These are phyloP conservation scores for Meloidogyne exigua DNA, from an alignment of 1,140 invertebrate species.

Conservation along the genomic window DNA sequence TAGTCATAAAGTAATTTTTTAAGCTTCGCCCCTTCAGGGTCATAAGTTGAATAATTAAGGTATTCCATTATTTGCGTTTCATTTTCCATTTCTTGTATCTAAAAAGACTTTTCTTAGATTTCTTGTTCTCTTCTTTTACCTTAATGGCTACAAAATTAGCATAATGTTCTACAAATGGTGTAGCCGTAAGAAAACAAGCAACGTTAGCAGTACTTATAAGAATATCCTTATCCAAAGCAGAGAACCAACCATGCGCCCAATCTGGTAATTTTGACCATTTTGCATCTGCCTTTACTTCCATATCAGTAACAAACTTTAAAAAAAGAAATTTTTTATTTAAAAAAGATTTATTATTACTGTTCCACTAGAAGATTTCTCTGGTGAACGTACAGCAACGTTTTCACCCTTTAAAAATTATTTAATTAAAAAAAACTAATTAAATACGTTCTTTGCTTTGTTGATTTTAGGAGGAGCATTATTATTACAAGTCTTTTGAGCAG, in stretches of 20 bases:
- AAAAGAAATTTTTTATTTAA: neutral
- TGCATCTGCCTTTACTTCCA: constrained; percentile 15
- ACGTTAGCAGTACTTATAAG: constrained; percentile 17
- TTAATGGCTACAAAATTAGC: constrained; percentile 18
- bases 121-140: neutral
- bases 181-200: constrained; percentile 9
- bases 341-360: neutral
- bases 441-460: neutral
- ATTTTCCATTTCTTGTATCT: constrained; percentile 14
- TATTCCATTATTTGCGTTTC: constrained; percentile 10
- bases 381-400: neutral
- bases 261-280: constrained; percentile 14
- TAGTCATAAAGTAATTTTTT: neutral
- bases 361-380: neutral
- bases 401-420: neutral
- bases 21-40: neutral
- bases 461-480: neutral
- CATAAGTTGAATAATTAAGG: neutral
- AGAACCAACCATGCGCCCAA: constrained; percentile 20
- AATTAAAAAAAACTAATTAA: neutral
- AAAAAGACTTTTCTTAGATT: neutral
- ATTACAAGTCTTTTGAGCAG: neutral
- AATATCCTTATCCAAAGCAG: constrained; percentile 19
- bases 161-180: constrained; percentile 16
- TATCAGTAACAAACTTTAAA: constrained; percentile 5